Evolutionary conservation across 2,888 invertebrate genomes (phyloP).

Genomic region (Abrostola tripartita): DNA sequence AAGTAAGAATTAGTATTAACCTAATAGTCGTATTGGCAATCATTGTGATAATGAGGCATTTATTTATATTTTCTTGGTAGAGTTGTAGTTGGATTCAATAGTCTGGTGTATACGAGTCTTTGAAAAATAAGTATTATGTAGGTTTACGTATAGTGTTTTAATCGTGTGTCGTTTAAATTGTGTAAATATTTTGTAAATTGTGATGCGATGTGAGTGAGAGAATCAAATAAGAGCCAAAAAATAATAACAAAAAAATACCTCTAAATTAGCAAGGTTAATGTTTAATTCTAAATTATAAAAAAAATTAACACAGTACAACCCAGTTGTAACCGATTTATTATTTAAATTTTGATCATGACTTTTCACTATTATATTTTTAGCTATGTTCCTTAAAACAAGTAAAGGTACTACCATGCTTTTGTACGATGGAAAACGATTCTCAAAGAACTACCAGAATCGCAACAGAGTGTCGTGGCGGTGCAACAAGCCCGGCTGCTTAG

Average conservation of each 20-base stretch:
- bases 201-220: too few relatives aligned
- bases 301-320: too few relatives aligned
- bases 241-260: too few relatives aligned
- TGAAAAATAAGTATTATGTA: too few relatives aligned
- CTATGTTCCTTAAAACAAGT: slow-evolving; percentile 56
- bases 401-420: slow-evolving; percentile 68
- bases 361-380: slow-evolving; percentile 52
- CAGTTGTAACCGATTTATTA: too few relatives aligned
- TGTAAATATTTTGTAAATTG: slow-evolving; percentile 1
- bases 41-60: slow-evolving; percentile 1
- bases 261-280: too few relatives aligned
- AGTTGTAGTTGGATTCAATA: too few relatives aligned
- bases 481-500: slow-evolving; percentile 68
- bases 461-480: slow-evolving; percentile 72
- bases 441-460: slow-evolving; percentile 73
- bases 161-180: too few relatives aligned
- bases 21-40: neutral
- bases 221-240: too few relatives aligned
- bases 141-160: neutral
- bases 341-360: too few relatives aligned
- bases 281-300: too few relatives aligned
- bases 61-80: neutral
- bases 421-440: slow-evolving; percentile 63
- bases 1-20: neutral
- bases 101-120: too few relatives aligned